Evolutionary conservation across 2,888 invertebrate species (phyloP).

Genomic region (Watsonalla binaria): DNA sequence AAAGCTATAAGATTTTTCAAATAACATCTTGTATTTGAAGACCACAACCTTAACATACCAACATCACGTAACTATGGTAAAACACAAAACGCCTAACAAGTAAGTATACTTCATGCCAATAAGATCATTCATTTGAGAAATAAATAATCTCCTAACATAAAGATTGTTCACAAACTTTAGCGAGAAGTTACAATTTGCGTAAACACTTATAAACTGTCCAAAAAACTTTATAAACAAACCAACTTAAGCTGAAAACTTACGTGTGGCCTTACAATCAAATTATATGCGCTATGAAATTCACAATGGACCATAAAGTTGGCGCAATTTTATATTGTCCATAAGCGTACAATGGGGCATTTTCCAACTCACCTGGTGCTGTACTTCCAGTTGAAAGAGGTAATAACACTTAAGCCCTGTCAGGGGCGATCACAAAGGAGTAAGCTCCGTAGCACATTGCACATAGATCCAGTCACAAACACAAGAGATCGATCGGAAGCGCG

Average conservation of each 20-base stretch:
- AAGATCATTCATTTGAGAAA: too few species aligned
- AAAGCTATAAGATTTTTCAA: too few species aligned
- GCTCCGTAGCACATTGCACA: slow-evolving; percentile 61
- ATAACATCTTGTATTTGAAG: too few species aligned
- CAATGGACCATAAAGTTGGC: slow-evolving; percentile 47
- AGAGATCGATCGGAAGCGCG: slow-evolving; percentile 36
- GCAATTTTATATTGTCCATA: slow-evolving; percentile 23
- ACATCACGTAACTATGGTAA: too few species aligned
- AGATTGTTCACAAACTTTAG: too few species aligned
- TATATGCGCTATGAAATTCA: slow-evolving; percentile 32
- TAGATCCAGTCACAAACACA: slow-evolving; percentile 52
- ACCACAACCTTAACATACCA: too few species aligned
- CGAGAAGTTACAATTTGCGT: too few species aligned
- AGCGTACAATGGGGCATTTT: slow-evolving; percentile 8
- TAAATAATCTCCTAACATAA: too few species aligned
- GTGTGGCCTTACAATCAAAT: slow-evolving; percentile 21
- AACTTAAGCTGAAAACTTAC: slow-evolving; percentile 6
- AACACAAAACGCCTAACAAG: too few species aligned
- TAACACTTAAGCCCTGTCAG: slow-evolving; percentile 45
- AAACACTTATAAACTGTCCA: background rate
- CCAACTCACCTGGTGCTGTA: slow-evolving; percentile 42
- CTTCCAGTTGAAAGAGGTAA: slow-evolving; percentile 27
- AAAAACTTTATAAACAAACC: slow-evolving; percentile 1
- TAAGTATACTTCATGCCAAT: too few species aligned
- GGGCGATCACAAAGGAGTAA: slow-evolving; percentile 63